Evolutionary conservation across 64 coral and sea anemone species (phyloP).

Genomic region (Hydrozoanthus tunicans): DNA sequence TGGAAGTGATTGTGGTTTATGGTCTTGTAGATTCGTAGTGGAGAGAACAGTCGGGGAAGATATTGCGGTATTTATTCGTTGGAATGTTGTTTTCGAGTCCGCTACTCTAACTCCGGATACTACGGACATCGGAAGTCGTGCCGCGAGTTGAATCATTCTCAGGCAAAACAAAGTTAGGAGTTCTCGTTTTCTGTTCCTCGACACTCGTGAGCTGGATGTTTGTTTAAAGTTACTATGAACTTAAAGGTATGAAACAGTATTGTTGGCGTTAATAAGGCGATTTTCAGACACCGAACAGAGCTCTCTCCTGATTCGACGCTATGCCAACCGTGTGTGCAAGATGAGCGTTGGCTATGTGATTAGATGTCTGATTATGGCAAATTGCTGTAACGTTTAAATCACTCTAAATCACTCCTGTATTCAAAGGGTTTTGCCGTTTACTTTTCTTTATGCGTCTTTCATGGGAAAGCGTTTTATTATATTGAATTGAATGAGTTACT

Average conservation of each 20-base stretch:
- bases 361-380: conserved; percentile 37
- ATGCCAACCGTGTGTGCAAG: conserved; percentile 11
- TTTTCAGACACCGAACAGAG: conserved; percentile 3
- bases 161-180: conserved; percentile 45
- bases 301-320: not conserved
- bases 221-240: conserved; percentile 32
- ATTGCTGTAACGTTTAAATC: conserved; percentile 47
- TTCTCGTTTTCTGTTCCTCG: conserved; percentile 42
- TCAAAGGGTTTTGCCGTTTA: conserved; percentile 23
- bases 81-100: conserved; percentile 52
- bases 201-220: conserved; percentile 13
- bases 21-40: not conserved
- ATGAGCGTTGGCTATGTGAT: conserved; percentile 7
- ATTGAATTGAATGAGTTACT: conserved; percentile 36
- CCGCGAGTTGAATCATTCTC: conserved; percentile 32
- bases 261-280: conserved; percentile 46
- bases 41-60: conserved; percentile 47
- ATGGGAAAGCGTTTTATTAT: not conserved
- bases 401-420: conserved; percentile 58
- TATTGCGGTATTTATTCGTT: conserved; percentile 21
- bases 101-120: conserved; percentile 58
- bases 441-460: conserved; percentile 35
- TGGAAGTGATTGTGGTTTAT: not conserved
- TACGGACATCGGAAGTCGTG: conserved; percentile 54
- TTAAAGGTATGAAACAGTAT: conserved; percentile 15